A percentile compares a stretch with the other conserved stretches of the same genome.
Evolutionary conservation across 2,113 vertebrate genomes (phyloP).

Genomic region (Acanthisitta chloris): DNA sequence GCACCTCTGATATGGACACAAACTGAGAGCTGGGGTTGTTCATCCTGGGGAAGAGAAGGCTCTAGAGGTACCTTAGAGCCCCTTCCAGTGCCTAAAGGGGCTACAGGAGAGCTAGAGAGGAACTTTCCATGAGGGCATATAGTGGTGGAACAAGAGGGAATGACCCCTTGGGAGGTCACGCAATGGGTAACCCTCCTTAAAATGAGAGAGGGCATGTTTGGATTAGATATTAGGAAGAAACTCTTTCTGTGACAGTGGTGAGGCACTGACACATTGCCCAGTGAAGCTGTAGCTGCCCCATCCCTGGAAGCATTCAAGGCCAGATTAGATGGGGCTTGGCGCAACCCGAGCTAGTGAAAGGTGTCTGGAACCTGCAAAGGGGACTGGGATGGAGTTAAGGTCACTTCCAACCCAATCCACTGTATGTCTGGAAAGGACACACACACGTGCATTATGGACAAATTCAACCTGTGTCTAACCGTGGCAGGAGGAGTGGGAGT

Average conservation of each 20-base stretch:
- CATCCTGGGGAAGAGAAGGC: background rate
- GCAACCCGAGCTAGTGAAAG: too few species aligned
- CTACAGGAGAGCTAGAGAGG: background rate
- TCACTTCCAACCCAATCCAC: rapidly evolving
- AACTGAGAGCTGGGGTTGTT: background rate
- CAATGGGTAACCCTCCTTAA: background rate
- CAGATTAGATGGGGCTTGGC: background rate
- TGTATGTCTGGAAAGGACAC: rapidly evolving
- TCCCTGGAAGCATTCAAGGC: too few species aligned
- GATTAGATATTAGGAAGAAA: background rate
- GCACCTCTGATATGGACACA: background rate
- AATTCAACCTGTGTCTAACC: rapidly evolving
- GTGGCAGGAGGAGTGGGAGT: too few species aligned
- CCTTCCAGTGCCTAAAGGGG: background rate
- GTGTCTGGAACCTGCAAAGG: background rate
- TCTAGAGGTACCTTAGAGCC: background rate
- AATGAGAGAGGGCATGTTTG: background rate
- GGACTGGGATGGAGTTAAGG: background rate
- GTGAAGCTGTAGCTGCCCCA: background rate
- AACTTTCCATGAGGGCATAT: too few species aligned
- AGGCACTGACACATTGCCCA: background rate
- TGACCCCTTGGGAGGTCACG: background rate
- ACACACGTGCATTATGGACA: background rate
- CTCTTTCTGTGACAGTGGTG: too few species aligned
- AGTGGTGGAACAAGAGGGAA: too few species aligned